Evolutionary conservation across 2,113 vertebrate genomes (phyloP), one percentile per base, ranked within the genome.

Genomic region (Nothoprocta perdicaria): DNA sequence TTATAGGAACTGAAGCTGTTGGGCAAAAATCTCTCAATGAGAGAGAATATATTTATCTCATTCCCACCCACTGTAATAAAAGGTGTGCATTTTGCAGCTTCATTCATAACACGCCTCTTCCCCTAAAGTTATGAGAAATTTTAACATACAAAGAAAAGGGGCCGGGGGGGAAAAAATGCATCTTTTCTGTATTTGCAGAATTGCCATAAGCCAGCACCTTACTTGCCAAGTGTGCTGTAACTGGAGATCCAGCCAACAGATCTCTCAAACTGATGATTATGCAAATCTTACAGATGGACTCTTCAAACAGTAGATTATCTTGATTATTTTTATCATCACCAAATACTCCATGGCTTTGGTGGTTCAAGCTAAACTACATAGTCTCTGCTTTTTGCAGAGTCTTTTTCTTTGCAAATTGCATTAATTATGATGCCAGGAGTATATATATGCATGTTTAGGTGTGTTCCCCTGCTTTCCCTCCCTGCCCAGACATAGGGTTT

Each of bases 281-380:
- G 80, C 71, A 86, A 90, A 85, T 62, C 33, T 87, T 68, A 86
- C 92, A 85, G 53, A 76, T 35, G 85, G 74, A 84, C 65, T 75
- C 81, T 94, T 88, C 8, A 66, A 88, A 46, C 40, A n/a, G 67
- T 3, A 77, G 46, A 63, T 95, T 69, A 14, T 86, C 84, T 77
- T 67, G 66, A 19, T 74, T 88, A 4, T 38, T 31, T 90, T 76
- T 69, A 7, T 58, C 61, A 75, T 66, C 94, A 43, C n/a, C 13
- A 35, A 88, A 21, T 14, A 16, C 76, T 80, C 88, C 84, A 87
- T 29, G 14, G 24, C 27, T 63, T 12, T 80, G 27, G 35, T 80
- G 66, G 45, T 57, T 40, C 84, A 62, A 80, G 60, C 90, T 52
- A 74, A 86, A 1, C 61, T 48, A 61, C 48, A n/a, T 31, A 73